phyloP scores from a whole-genome alignment of 2,113 vertebrate species.

The Podiceps cristatus region DNA sequence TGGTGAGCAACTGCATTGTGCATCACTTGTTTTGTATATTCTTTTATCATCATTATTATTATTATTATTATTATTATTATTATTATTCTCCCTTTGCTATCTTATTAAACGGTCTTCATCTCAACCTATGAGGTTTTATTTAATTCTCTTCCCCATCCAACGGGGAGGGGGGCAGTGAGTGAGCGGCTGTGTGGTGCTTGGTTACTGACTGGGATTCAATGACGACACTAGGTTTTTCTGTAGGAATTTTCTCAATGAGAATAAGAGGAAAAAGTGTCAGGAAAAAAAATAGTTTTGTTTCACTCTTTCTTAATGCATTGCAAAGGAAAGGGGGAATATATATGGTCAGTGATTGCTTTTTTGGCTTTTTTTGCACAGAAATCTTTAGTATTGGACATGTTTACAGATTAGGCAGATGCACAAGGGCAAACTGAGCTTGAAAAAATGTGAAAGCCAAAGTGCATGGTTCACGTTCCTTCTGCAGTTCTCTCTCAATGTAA shows the following conservation, averaged over 20 bases:
- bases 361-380: not conserved
- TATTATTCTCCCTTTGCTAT: too few relatives aligned
- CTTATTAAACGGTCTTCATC: too few relatives aligned
- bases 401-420: not conserved
- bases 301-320: not conserved
- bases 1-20: too few relatives aligned
- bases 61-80: too few relatives aligned
- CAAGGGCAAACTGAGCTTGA: not conserved
- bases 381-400: not conserved
- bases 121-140: too few relatives aligned
- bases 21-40: too few relatives aligned
- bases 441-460: not conserved
- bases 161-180: too few relatives aligned
- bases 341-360: not conserved
- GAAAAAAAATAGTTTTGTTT: not conserved
- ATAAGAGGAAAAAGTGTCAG: not conserved
- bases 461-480: not conserved
- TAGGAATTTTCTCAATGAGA: not conserved
- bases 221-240: not conserved
- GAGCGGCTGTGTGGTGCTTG: too few relatives aligned
- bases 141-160: too few relatives aligned
- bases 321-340: not conserved
- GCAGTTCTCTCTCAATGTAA: not conserved
- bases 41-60: too few relatives aligned
- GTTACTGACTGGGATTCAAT: too few relatives aligned